These are phyloP conservation scores for Drosophila burlai DNA, from an alignment of 1,140 invertebrate genomes.

Conservation along the genomic window DNA sequence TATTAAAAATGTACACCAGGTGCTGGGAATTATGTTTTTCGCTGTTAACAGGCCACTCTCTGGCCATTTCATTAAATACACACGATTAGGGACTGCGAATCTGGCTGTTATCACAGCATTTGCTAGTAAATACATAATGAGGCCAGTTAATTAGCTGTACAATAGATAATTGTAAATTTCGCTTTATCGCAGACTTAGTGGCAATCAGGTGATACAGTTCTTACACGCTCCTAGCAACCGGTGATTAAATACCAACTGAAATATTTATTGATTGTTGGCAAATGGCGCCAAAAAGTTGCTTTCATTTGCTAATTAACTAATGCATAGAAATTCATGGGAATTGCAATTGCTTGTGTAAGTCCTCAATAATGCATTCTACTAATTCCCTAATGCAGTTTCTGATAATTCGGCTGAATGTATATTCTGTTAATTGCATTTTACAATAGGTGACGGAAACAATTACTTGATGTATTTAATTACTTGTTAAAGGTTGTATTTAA, in stretches of 20 bases:
- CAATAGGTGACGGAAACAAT: not conserved
- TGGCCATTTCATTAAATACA: slow-evolving; percentile 5
- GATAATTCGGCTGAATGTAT: not conserved
- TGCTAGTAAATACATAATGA: slow-evolving; percentile 15
- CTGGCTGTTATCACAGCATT: slow-evolving; percentile 13
- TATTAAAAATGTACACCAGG: not conserved
- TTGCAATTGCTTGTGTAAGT: slow-evolving; percentile 1
- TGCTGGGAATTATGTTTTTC: not conserved
- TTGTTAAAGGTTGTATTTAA: no score
- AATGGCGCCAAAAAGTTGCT: not conserved
- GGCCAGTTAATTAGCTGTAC: slow-evolving; percentile 23
- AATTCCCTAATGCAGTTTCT: not conserved
- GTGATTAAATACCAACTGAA: slow-evolving; percentile 16
- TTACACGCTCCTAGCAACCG: slow-evolving; percentile 36
- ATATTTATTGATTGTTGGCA: slow-evolving; percentile 11
- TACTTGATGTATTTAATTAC: not conserved
- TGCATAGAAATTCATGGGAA: not conserved
- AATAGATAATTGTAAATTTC: slow-evolving; percentile 24
- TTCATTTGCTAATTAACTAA: slow-evolving; percentile 21
- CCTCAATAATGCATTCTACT: not conserved
- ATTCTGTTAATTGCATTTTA: not conserved
- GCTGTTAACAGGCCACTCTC: slow-evolving; percentile 3
- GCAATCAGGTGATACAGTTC: slow-evolving; percentile 34
- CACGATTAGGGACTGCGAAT: slow-evolving; percentile 2
- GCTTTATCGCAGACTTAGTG: slow-evolving; percentile 7